Percentiles rank a stretch among this genome's conserved stretches.
phyloP scores from a whole-genome alignment of 2,113 vertebrate species.

The Arizona elegans region DNA sequence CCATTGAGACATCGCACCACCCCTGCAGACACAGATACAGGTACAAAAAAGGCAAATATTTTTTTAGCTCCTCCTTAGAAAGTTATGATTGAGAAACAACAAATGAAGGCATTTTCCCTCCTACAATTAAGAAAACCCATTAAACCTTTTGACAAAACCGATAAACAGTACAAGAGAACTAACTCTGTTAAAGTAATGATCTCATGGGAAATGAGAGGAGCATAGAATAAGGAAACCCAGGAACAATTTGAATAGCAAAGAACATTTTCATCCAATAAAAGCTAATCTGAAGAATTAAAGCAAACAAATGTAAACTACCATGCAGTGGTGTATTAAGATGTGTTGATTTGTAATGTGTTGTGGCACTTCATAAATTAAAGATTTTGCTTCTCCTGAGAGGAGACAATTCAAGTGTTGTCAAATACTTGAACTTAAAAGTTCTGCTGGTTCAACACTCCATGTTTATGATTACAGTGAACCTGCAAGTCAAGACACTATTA shows the following conservation, averaged over 20 bases:
- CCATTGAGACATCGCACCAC: background rate
- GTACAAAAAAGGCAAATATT: slow-evolving; percentile 13
- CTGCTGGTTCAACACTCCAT: slow-evolving; percentile 51
- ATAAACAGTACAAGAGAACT: slow-evolving; percentile 49
- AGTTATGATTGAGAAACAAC: slow-evolving; percentile 33
- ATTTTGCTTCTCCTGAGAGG: slow-evolving; percentile 54
- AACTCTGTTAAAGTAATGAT: slow-evolving; percentile 48
- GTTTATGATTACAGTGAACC: slow-evolving; percentile 32
- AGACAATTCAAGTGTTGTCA: slow-evolving; percentile 59
- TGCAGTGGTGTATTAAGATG: slow-evolving; percentile 53
- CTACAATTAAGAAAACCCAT: slow-evolving; percentile 46
- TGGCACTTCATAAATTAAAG: slow-evolving; percentile 72
- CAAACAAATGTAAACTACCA: slow-evolving; percentile 63
- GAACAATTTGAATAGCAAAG: slow-evolving; percentile 57
- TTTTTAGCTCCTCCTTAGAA: background rate
- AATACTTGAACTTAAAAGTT: slow-evolving; percentile 62
- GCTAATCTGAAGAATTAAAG: slow-evolving; percentile 68
- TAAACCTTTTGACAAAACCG: slow-evolving; percentile 38
- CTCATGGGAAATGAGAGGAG: slow-evolving; percentile 54
- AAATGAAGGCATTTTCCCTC: slow-evolving; percentile 1
- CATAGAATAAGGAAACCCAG: slow-evolving; percentile 46
- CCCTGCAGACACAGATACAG: background rate
- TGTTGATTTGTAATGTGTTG: slow-evolving; percentile 64
- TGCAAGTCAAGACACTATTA: slow-evolving; percentile 1
- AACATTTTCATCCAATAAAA: slow-evolving; percentile 70